phyloP scores from a whole-genome alignment of 1,140 invertebrate genomes.

The Polyergus mexicanus region DNA sequence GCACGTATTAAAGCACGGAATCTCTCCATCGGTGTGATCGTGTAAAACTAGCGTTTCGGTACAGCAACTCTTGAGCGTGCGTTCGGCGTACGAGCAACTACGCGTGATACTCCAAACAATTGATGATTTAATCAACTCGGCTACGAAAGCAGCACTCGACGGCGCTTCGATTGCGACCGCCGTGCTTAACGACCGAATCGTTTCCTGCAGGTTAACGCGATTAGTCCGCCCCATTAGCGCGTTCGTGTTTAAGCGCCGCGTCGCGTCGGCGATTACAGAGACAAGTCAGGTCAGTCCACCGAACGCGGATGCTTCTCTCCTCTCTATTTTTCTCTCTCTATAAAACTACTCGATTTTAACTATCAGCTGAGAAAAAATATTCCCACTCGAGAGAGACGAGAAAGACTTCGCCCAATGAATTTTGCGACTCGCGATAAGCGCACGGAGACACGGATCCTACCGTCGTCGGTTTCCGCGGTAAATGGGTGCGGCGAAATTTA shows the following conservation, averaged over 20 bases:
- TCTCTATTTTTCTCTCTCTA: no score
- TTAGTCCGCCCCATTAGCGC: constrained; percentile 76
- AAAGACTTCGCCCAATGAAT: constrained; percentile 21
- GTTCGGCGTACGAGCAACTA: constrained; percentile 41
- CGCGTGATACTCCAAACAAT: constrained; percentile 51
- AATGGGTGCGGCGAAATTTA: constrained; percentile 24
- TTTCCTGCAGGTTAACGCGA: constrained; percentile 75
- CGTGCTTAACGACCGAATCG: constrained; percentile 74
- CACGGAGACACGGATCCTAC: constrained; percentile 21
- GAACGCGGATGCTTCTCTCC: background rate
- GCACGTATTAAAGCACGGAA: background rate
- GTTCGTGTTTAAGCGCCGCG: constrained; percentile 73
- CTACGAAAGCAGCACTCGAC: constrained; percentile 47
- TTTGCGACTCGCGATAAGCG: constrained; percentile 36
- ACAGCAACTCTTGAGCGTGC: background rate
- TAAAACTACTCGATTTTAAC: constrained; percentile 1
- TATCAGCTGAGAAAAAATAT: constrained; percentile 36
- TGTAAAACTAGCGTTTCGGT: constrained; percentile 34
- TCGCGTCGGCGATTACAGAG: constrained; percentile 69
- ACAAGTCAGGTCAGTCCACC: constrained; percentile 40
- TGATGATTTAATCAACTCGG: constrained; percentile 65
- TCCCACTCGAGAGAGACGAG: background rate
- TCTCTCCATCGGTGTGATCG: background rate
- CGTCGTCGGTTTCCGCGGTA: constrained; percentile 21
- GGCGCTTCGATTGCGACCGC: constrained; percentile 69